Conservation (phyloP, 2,888 invertebrate genomes). For the Apodemia hepburni region DNA sequence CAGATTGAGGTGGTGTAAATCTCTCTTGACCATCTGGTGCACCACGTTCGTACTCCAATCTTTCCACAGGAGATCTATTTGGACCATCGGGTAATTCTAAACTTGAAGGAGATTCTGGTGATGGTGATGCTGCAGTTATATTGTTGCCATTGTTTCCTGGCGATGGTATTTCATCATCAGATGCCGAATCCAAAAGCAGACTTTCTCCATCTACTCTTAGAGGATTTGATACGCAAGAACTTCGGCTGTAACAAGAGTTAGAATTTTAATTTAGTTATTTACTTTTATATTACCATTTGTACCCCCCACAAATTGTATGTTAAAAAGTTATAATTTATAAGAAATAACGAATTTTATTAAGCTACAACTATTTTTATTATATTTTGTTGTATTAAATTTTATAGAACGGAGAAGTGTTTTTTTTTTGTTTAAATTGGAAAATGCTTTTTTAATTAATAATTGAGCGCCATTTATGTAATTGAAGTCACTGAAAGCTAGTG, state of each 20-base stretch:
- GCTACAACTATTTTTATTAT: no score
- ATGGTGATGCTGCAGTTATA: conserved; percentile 46
- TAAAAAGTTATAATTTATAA: no score
- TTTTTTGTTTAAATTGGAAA: no score
- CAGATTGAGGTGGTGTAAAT: conserved; percentile 49
- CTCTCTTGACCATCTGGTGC: conserved; percentile 71
- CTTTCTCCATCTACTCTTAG: conserved; percentile 46
- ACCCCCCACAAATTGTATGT: no score
- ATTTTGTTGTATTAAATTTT: no score
- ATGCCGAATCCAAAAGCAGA: conserved; percentile 35
- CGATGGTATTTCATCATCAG: conserved; percentile 42
- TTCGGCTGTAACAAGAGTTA: conserved; percentile 42
- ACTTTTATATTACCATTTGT: no score
- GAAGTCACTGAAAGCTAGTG: no score
- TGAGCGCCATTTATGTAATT: no score
- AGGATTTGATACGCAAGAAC: conserved; percentile 37
- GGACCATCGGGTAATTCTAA: conserved; percentile 44
- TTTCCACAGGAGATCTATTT: conserved; percentile 38
- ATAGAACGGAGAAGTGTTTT: no score
- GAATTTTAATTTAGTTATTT: no score
- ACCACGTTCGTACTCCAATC: conserved; percentile 57
- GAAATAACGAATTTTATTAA: no score
- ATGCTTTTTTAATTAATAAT: no score
- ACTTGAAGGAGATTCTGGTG: conserved; percentile 52
- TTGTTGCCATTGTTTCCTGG: conserved; percentile 37